Percentiles rank a stretch among this genome's conserved stretches.
Evolutionary conservation across 2,797 vertebrate genomes (phyloP).

Genomic region (Mormyrops boulengeri): DNA sequence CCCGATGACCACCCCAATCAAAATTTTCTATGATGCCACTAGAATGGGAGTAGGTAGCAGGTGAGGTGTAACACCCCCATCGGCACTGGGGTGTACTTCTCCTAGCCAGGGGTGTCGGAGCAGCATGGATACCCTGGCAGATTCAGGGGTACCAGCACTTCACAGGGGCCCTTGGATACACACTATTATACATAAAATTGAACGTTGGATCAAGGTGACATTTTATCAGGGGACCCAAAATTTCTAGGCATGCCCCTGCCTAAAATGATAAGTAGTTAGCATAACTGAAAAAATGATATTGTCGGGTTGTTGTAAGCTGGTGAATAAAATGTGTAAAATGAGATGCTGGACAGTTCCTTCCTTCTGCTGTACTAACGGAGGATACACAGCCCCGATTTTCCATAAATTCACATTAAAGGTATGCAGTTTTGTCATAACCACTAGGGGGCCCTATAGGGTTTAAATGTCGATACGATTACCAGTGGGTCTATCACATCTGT

Average conservation of each 20-base stretch:
- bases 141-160: not conserved
- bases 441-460: not conserved
- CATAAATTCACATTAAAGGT: not conserved
- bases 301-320: not conserved
- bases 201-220: not conserved
- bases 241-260: not conserved
- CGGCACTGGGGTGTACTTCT: not conserved
- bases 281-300: not conserved
- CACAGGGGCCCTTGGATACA: not conserved
- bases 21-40: not conserved
- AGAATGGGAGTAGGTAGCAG: not conserved
- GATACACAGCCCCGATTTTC: not conserved
- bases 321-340: not conserved
- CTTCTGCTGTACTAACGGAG: not conserved
- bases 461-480: not conserved
- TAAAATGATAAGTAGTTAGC: not conserved
- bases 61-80: not conserved
- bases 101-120: not conserved
- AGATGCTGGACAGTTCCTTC: not conserved
- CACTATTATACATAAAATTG: not conserved
- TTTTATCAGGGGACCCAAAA: not conserved
- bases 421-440: not conserved
- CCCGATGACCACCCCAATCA: not conserved
- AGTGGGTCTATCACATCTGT: not conserved
- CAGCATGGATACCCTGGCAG: not conserved